Evolutionary conservation across 2,888 invertebrate species (phyloP).

Genomic region (Amphipyra tragopoginis): DNA sequence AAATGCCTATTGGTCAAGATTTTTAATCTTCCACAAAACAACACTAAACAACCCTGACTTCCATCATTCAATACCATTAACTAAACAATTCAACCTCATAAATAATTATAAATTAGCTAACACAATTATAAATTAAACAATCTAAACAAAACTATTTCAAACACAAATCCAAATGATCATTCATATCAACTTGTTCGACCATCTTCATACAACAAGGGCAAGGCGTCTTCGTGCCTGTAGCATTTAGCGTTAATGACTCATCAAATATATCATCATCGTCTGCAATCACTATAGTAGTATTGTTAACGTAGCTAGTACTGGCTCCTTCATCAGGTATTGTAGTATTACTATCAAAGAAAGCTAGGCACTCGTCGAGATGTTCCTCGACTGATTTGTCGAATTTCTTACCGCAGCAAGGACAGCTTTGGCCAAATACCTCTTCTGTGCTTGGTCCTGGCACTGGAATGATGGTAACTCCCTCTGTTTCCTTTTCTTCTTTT

Average conservation of each 20-base stretch:
- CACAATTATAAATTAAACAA: constrained; percentile 7
- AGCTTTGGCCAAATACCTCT: constrained; percentile 61
- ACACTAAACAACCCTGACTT: too few species aligned
- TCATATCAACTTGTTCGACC: constrained; percentile 88
- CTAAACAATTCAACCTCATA: too few species aligned
- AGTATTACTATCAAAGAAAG: constrained; percentile 81
- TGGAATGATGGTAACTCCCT: constrained; percentile 31
- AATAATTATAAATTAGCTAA: neutral
- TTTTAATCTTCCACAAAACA: too few species aligned
- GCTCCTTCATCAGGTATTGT: constrained; percentile 77
- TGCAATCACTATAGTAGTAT: constrained; percentile 72
- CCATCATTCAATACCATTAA: too few species aligned
- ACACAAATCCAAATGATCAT: constrained; percentile 89
- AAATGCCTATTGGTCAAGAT: too few species aligned
- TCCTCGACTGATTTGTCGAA: constrained; percentile 75
- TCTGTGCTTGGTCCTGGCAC: constrained; percentile 62
- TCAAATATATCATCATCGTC: constrained; percentile 77
- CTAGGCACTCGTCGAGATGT: constrained; percentile 88
- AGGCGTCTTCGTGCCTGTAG: constrained; percentile 83
- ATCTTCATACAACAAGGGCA: constrained; percentile 91
- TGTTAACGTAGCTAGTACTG: constrained; percentile 65
- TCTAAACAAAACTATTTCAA: constrained; percentile 57
- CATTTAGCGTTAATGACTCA: constrained; percentile 79
- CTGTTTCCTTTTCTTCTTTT: neutral
- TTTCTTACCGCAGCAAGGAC: constrained; percentile 83